phyloP scores from a whole-genome alignment of 37 sponge, comb jelly and placozoan genomes.

The Diacarnus erythraeanus region DNA sequence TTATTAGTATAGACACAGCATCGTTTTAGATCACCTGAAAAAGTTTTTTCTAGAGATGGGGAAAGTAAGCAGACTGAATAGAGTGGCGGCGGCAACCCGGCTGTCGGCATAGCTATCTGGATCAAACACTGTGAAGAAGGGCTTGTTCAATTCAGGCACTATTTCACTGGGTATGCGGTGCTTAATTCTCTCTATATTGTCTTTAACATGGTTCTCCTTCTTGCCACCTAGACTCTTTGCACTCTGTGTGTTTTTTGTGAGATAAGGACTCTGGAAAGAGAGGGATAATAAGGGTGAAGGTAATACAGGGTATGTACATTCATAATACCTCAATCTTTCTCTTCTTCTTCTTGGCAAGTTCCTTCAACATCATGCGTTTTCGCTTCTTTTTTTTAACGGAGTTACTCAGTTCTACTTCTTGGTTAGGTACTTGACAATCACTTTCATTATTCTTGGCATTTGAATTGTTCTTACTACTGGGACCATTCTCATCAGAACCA shows the following conservation, averaged over 20 bases:
- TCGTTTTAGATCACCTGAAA: conserved; percentile 63
- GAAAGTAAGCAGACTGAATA: conserved; percentile 79
- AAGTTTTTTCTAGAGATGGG: conserved; percentile 75
- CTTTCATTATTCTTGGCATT: not conserved
- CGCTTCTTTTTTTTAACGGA: conserved; percentile 3
- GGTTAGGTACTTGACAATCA: no score
- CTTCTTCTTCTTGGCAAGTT: not conserved
- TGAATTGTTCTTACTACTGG: not conserved
- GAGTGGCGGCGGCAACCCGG: conserved; percentile 59
- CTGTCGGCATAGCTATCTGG: conserved; percentile 55
- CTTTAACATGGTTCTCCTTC: no score
- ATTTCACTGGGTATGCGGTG: no score
- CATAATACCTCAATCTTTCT: not conserved
- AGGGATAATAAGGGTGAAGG: no score
- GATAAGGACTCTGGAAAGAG: no score
- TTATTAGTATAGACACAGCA: no score
- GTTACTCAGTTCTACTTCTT: not conserved
- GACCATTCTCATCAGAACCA: no score
- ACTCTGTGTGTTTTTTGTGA: no score
- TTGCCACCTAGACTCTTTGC: no score
- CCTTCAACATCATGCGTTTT: not conserved
- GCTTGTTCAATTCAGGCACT: no score
- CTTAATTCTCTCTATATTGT: no score
- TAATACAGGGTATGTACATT: no score
- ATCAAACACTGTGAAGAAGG: conserved; percentile 43